Evolutionary conservation across 2,797 vertebrate species (phyloP).

Genomic region (Cryptoblepharus egeriae): DNA sequence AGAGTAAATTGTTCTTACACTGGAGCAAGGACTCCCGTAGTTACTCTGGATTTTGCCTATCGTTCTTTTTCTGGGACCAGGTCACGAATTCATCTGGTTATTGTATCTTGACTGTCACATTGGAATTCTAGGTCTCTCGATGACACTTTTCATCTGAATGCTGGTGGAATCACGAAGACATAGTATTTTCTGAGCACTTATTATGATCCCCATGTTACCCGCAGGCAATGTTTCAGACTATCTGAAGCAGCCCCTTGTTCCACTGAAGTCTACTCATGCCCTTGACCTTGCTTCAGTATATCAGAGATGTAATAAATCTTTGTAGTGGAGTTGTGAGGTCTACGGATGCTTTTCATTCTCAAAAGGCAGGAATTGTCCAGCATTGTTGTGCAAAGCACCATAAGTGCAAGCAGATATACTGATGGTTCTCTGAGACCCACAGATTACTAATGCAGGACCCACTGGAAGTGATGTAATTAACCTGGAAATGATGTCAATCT

Average conservation of each 20-base stretch:
- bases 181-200: background rate
- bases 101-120: constrained; percentile 6
- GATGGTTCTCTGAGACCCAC: too few relatives aligned
- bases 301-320: background rate
- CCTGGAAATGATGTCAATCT: too few relatives aligned
- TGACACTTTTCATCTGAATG: constrained; percentile 35
- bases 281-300: constrained; percentile 5
- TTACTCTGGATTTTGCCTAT: too few relatives aligned
- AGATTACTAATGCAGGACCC: too few relatives aligned
- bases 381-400: background rate
- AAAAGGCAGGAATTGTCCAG: background rate
- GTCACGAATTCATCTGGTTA: constrained; percentile 2
- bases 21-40: too few relatives aligned
- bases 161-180: constrained; percentile 8
- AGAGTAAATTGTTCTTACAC: too few relatives aligned
- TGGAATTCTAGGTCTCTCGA: constrained; percentile 38
- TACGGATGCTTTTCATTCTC: background rate
- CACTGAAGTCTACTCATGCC: background rate
- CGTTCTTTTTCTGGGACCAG: too few relatives aligned
- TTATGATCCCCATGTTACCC: constrained; percentile 21
- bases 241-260: background rate
- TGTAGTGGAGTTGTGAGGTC: background rate
- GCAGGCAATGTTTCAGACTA: constrained; percentile 10
- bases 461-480: too few relatives aligned
- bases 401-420: background rate